Evolutionary conservation across 2,113 vertebrate species (phyloP).

Genomic region (Syngnathoides biaculeatus): DNA sequence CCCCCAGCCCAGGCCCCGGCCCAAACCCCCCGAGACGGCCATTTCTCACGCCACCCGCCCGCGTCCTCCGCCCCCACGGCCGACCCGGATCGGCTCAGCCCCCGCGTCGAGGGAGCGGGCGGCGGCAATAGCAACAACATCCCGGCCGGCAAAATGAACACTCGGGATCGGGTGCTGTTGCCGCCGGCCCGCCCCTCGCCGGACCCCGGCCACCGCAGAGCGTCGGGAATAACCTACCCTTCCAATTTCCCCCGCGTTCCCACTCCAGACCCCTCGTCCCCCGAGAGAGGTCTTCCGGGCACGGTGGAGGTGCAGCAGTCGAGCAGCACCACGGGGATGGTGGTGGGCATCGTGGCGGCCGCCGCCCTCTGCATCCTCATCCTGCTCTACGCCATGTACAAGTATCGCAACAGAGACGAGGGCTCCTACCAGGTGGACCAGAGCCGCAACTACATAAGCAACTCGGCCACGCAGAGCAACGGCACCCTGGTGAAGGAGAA

Average conservation of each 20-base stretch:
- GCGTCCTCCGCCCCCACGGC: slow-evolving; percentile 73
- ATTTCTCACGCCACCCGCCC: slow-evolving; percentile 70
- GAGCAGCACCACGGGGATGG: slow-evolving; percentile 94
- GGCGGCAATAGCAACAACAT: slow-evolving; percentile 69
- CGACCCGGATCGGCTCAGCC: slow-evolving; percentile 71
- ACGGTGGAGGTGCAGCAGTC: slow-evolving; percentile 90
- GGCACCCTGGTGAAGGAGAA: slow-evolving; percentile 87
- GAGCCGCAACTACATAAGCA: slow-evolving; percentile 92
- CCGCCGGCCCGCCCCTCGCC: slow-evolving; percentile 80
- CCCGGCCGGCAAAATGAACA: slow-evolving; percentile 89
- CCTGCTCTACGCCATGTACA: slow-evolving; percentile 95
- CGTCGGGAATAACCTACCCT: slow-evolving; percentile 78
- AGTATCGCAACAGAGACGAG: slow-evolving; percentile 93
- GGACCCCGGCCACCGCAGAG: slow-evolving; percentile 74
- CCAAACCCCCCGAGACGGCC: slow-evolving; percentile 72
- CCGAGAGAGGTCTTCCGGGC: slow-evolving; percentile 81
- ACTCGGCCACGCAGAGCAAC: slow-evolving; percentile 88
- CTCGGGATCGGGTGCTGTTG: slow-evolving; percentile 82
- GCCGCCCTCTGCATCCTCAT: slow-evolving; percentile 94
- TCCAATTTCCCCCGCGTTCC: slow-evolving; percentile 87
- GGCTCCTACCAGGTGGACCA: slow-evolving; percentile 95
- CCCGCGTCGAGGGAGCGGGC: slow-evolving; percentile 51
- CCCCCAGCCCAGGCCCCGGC: slow-evolving; percentile 72
- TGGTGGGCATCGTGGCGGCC: slow-evolving; percentile 91
- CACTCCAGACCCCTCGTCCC: slow-evolving; percentile 86